Percentiles rank a stretch among this genome's conserved stretches.
phyloP scores from a whole-genome alignment of 2,113 vertebrate genomes.

The Mellivora capensis region DNA sequence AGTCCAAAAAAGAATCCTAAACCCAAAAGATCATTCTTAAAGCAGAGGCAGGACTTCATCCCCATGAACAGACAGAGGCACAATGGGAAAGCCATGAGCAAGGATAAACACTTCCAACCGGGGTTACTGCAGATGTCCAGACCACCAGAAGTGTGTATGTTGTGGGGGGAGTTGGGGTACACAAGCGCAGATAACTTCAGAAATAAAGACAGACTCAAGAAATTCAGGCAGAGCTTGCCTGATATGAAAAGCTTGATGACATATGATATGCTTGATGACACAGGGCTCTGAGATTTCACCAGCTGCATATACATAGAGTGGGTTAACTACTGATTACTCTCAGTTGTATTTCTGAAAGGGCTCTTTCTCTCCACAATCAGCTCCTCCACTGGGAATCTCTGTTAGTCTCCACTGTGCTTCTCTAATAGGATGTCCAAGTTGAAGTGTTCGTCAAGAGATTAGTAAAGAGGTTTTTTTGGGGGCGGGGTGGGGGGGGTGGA shows the following conservation, averaged over 20 bases:
- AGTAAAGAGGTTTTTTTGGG: background rate
- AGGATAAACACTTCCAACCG: background rate
- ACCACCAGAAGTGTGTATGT: background rate
- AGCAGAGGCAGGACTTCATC: background rate
- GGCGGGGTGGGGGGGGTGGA: no score
- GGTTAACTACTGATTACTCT: background rate
- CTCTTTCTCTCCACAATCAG: background rate
- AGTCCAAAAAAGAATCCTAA: background rate
- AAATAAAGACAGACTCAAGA: background rate
- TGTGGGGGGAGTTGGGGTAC: background rate
- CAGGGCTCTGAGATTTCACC: no score
- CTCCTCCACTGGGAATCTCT: background rate
- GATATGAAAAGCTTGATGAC: background rate
- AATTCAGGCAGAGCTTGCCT: background rate
- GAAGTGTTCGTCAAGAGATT: background rate
- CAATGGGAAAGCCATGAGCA: background rate
- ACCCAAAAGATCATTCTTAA: background rate
- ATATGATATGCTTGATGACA: rapidly evolving
- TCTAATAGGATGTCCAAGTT: background rate
- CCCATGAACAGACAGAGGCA: background rate
- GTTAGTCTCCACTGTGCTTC: background rate
- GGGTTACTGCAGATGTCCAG: background rate
- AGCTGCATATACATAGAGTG: background rate
- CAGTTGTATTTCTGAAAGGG: background rate
- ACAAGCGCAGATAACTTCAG: background rate